Conservation (phyloP, 1,140 invertebrate species). For the Penaeus chinensis region DNA sequence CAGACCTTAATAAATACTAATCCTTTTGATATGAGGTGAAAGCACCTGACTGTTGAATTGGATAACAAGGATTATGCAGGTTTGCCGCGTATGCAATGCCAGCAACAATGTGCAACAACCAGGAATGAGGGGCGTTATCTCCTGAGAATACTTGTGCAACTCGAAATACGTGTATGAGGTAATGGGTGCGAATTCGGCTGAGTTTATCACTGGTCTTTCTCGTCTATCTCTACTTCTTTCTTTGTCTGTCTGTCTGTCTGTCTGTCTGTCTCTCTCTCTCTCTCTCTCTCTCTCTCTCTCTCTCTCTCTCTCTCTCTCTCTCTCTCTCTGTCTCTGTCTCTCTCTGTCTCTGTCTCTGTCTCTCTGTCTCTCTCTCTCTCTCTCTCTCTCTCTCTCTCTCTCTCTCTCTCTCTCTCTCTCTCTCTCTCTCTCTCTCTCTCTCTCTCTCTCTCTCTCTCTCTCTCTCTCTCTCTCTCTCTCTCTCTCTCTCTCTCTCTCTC, state of each 20-base stretch:
- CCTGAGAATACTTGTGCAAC: not conserved
- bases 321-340: not conserved
- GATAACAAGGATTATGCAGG: too few species aligned
- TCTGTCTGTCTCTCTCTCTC: not conserved
- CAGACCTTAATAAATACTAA: too few species aligned
- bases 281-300: not conserved
- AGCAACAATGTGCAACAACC: too few species aligned
- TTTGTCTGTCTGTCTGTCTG: not conserved
- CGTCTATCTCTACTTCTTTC: not conserved
- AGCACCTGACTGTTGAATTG: too few species aligned
- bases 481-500: not conserved
- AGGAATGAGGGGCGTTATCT: too few species aligned
- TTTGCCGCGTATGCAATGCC: too few species aligned
- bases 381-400: too few species aligned
- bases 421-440: not conserved
- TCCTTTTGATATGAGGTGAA: too few species aligned
- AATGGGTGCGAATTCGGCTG: not conserved
- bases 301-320: not conserved
- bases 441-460: not conserved
- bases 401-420: not conserved
- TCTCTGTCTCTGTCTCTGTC: too few species aligned
- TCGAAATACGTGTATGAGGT: not conserved
- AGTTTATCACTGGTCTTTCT: not conserved
- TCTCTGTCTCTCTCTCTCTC: too few species aligned
- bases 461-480: not conserved